Base-by-base conservation (phyloP, 2,797 vertebrate species). In the Decapterus maruadsi region DNA sequence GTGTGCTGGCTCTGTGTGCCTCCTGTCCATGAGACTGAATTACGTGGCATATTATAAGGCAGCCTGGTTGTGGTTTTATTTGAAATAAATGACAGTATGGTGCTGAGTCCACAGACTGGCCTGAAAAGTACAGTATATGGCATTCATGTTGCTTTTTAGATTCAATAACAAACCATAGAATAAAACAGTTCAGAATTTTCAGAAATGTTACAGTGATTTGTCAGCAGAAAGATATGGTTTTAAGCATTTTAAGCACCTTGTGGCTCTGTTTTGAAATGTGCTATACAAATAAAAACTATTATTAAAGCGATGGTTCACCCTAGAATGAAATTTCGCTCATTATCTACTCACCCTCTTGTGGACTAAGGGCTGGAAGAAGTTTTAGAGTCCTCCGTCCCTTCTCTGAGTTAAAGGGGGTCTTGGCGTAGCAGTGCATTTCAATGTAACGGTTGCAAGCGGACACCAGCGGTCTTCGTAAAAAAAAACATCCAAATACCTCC, bases 101-200 rank as follows among this genome's bases (percentile, higher is more conserved):
- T 80, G 80, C 73, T 59, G 61, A 78, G 55, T 72, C 46, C 29
- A 75, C 64, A 81, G 61, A 78, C 73, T 54, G 34, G 40, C 5
- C 45, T 55, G 7, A 64, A 75, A 79, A 59, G 34, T 7, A 34
- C 36, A 73, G 68, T 62, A 14, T 56, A 57, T 55, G 40, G 8
- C 48, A 48, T n/a, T 6, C 34, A 45, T 6, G 19, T 53, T 51
- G 60, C 48, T 51, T 4, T 46, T 43, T 8, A 8, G 8, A 2
- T 17, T 43, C 12, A 22, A 66, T 66, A 40, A 29, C 38, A 8
- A 31, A 57, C 26, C 3, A 8, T 31, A 54, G 10, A 75, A 26
- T 17, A 9, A 29, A 29, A 26, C 4, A 42, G 26, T 40, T 20
- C 12, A 11, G 29, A 54, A 16, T 19, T 45, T 62, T 74, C 26